phyloP scores from a whole-genome alignment of 2,797 vertebrate genomes.

The Eulemur coronatus region DNA sequence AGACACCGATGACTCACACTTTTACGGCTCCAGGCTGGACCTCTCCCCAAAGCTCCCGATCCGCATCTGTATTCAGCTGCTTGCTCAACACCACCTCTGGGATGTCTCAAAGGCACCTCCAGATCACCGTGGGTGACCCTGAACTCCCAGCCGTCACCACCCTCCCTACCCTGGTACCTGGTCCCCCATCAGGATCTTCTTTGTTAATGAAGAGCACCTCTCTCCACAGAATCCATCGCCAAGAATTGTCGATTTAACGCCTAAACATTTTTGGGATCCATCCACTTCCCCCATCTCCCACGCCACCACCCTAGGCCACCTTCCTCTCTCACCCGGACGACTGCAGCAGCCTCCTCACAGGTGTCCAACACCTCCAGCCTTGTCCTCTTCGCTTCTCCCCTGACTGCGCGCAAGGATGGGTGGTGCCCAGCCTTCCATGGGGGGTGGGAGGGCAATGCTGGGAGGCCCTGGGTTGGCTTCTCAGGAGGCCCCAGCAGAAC shows the following conservation, averaged over 20 bases:
- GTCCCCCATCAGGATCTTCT: background rate
- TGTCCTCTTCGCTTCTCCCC: background rate
- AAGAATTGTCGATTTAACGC: background rate
- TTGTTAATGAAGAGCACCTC: background rate
- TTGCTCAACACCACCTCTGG: background rate
- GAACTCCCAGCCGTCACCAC: background rate
- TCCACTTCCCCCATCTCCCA: background rate
- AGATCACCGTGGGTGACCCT: background rate
- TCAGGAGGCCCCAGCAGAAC: background rate
- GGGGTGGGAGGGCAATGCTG: background rate
- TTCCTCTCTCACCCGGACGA: background rate
- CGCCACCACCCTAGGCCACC: background rate
- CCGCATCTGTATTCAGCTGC: background rate
- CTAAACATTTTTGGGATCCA: background rate
- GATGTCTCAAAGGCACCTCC: background rate
- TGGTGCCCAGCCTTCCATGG: fast-evolving
- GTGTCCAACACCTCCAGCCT: fast-evolving
- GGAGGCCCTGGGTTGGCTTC: background rate
- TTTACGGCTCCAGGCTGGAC: background rate
- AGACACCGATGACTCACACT: background rate
- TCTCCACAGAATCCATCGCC: background rate
- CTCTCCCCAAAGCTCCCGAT: background rate
- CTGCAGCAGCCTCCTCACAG: fast-evolving
- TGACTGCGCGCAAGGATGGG: background rate
- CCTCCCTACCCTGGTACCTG: background rate